These are phyloP conservation scores for Rotaria macrura DNA, from an alignment of 2,888 invertebrate species.

Conservation along the genomic window DNA sequence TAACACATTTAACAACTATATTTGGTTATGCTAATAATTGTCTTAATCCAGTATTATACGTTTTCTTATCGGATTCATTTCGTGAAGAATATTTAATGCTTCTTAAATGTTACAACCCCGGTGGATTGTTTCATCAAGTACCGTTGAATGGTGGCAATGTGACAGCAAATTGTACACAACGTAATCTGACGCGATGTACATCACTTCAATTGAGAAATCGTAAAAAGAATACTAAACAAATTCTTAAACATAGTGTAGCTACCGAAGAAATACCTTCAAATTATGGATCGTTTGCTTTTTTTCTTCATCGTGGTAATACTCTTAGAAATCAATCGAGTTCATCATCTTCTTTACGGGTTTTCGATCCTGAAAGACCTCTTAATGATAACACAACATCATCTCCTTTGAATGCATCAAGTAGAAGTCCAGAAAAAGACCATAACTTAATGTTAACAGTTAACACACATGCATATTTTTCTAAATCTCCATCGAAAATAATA, in stretches of 20 bases:
- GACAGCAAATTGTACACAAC: too few relatives aligned
- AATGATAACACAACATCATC: not conserved
- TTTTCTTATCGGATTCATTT: not conserved
- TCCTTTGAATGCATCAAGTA: not conserved
- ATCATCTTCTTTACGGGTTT: not conserved
- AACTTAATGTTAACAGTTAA: not conserved
- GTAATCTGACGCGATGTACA: not conserved
- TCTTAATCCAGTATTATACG: constrained; percentile 19
- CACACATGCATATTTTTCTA: too few relatives aligned
- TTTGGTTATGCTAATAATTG: constrained; percentile 22
- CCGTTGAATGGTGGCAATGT: not conserved
- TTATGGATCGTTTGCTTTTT: not conserved
- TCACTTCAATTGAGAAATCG: not conserved
- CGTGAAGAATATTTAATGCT: constrained; percentile 1
- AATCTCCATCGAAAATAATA: not conserved
- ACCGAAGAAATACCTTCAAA: not conserved
- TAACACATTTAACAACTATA: not conserved
- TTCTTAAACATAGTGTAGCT: not conserved
- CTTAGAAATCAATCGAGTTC: not conserved
- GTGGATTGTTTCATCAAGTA: not conserved
- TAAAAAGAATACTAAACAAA: not conserved
- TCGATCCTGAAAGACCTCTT: not conserved
- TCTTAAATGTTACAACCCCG: not conserved
- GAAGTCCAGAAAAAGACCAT: not conserved
- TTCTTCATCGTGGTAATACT: not conserved